Conservation (phyloP, 1,140 invertebrate species). For the Bombus consobrinus region DNA sequence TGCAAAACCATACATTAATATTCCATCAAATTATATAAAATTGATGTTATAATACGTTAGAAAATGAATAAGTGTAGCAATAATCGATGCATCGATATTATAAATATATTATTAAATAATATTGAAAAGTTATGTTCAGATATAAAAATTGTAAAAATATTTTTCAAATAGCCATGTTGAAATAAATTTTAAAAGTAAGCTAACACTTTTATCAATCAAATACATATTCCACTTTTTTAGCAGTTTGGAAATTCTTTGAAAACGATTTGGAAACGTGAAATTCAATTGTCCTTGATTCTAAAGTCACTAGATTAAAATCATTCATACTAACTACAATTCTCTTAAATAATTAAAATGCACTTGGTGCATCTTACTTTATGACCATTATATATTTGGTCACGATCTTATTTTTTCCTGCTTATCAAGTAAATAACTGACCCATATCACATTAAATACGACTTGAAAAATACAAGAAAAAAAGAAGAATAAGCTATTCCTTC, state of each 20-base stretch:
- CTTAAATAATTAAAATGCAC: conserved; percentile 48
- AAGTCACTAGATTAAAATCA: conserved; percentile 13
- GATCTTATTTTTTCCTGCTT: background rate
- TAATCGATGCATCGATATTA: background rate
- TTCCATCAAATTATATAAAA: conserved; percentile 10
- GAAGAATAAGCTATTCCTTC: background rate
- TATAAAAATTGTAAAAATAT: conserved; percentile 18
- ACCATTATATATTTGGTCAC: conserved; percentile 5
- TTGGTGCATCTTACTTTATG: conserved; percentile 41
- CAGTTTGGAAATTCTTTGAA: conserved; percentile 20
- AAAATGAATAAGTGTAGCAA: conserved; percentile 13
- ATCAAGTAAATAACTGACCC: conserved; percentile 13
- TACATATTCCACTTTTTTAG: conserved; percentile 21
- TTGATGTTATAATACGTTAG: background rate
- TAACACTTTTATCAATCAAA: conserved; percentile 31
- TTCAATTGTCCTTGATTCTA: background rate
- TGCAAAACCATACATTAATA: conserved; percentile 25
- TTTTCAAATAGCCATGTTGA: conserved; percentile 10
- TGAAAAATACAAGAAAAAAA: background rate
- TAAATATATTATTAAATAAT: background rate
- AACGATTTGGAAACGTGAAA: conserved; percentile 36
- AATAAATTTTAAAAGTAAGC: conserved; percentile 25
- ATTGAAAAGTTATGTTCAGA: conserved; percentile 9
- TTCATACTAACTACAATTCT: conserved; percentile 14
- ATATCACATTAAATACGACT: conserved; percentile 22